Evolutionary conservation across 2,113 vertebrate species (phyloP).

Genomic region (Polypterus senegalus): DNA sequence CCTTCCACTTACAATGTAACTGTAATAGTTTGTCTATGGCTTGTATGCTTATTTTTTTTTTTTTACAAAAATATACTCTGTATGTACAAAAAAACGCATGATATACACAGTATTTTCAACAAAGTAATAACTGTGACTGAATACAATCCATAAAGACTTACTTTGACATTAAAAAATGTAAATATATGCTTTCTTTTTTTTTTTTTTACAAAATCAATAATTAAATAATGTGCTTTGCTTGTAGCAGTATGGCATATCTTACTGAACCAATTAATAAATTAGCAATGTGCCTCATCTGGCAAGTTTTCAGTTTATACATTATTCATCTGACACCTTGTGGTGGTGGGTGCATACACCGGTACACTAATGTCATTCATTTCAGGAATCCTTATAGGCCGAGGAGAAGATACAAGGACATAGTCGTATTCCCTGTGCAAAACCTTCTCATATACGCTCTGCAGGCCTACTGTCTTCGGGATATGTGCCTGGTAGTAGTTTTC

Average conservation of each 20-base stretch:
- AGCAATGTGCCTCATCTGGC: too few relatives aligned
- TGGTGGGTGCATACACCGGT: constrained; percentile 70
- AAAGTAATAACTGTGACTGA: constrained; percentile 39
- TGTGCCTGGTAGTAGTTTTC: constrained; percentile 79
- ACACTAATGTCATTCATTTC: constrained; percentile 78
- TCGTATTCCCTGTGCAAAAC: constrained; percentile 83
- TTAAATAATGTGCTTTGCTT: constrained; percentile 10
- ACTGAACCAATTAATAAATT: too few relatives aligned
- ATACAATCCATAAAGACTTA: constrained; percentile 46
- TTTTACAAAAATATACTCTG: constrained; percentile 53
- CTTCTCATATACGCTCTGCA: constrained; percentile 88
- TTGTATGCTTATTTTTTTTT: constrained; percentile 15
- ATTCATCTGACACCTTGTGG: constrained; percentile 52
- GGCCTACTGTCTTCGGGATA: constrained; percentile 67
- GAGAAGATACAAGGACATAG: constrained; percentile 71
- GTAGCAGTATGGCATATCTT: background rate
- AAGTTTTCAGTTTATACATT: constrained; percentile 13
- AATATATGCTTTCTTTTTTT: constrained; percentile 33
- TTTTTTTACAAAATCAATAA: constrained; percentile 18
- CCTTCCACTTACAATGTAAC: too few relatives aligned
- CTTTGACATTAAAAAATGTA: constrained; percentile 27
- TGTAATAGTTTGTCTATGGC: too few relatives aligned
- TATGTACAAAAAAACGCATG: constrained; percentile 55
- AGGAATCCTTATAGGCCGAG: constrained; percentile 69
- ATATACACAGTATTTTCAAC: constrained; percentile 41